A percentile compares a stretch with the other conserved stretches of the same genome.
Conservation (phyloP, 2,888 invertebrate species). For the Ectobius pallidus region DNA sequence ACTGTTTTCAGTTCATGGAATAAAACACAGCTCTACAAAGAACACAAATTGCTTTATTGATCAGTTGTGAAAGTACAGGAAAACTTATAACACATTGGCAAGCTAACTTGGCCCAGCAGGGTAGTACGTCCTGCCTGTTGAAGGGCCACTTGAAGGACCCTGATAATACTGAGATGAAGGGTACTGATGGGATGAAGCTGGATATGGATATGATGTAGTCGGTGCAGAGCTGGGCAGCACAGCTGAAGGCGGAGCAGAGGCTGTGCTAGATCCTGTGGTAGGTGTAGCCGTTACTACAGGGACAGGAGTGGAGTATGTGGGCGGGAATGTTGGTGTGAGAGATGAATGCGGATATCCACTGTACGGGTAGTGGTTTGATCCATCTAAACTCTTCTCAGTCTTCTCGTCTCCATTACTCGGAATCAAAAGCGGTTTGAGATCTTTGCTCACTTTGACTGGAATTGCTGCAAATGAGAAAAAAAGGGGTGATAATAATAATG, state of each 20-base stretch:
- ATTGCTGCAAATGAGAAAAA: constrained; percentile 32
- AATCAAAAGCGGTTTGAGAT: constrained; percentile 14
- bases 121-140: constrained; percentile 31
- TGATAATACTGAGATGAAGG: constrained; percentile 31
- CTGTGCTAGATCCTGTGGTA: constrained; percentile 29
- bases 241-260: not conserved
- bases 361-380: constrained; percentile 36
- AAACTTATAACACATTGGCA: too few species aligned
- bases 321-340: constrained; percentile 28
- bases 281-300: constrained; percentile 4
- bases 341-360: constrained; percentile 19
- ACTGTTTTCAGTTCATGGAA: too few species aligned
- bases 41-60: too few species aligned
- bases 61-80: too few species aligned
- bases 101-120: constrained; percentile 16
- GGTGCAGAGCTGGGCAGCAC: not conserved
- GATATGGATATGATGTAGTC: not conserved
- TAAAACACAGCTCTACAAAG: too few species aligned
- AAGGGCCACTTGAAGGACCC: not conserved
- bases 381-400: not conserved
- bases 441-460: constrained; percentile 41
- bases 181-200: constrained; percentile 21
- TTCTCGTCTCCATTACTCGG: constrained; percentile 20
- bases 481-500: too few species aligned
- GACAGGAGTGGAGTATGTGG: constrained; percentile 31